These are phyloP conservation scores for Steromphala cineraria DNA, from an alignment of 2,888 invertebrate species.

Conservation along the genomic window DNA sequence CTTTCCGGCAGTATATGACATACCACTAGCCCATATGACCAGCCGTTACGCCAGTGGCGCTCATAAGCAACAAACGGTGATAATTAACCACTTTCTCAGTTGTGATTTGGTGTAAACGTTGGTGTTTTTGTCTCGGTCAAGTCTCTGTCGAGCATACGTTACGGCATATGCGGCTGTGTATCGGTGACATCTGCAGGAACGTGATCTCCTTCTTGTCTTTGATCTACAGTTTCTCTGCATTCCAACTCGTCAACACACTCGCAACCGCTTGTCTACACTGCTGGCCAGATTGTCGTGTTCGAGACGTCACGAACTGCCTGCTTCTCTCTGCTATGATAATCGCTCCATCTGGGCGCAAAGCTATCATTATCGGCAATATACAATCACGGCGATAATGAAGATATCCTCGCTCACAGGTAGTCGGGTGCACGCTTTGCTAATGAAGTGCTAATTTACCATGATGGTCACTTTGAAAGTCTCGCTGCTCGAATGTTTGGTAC, in stretches of 20 bases:
- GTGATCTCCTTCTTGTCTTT: neutral
- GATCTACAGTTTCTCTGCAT: neutral
- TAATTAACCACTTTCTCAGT: neutral
- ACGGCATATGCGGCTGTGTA: neutral
- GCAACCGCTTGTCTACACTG: neutral
- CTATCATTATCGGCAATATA: neutral
- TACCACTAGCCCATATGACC: neutral
- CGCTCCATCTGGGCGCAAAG: neutral
- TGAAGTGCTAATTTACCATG: neutral
- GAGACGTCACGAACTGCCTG: neutral
- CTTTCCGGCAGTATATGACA: neutral
- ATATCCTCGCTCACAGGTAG: neutral
- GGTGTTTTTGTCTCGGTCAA: neutral
- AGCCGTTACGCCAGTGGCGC: neutral
- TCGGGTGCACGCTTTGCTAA: neutral
- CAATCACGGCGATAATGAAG: neutral
- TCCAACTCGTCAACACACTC: neutral
- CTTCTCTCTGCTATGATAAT: neutral
- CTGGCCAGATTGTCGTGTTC: neutral
- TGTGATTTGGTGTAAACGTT: slow-evolving; percentile 6
- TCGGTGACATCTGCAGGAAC: neutral
- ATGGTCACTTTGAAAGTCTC: too few relatives aligned
- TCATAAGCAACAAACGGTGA: neutral
- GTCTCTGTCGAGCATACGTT: neutral
- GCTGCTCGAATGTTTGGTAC: too few relatives aligned